phyloP scores from a whole-genome alignment of 2,113 vertebrate genomes.

The Bujurquina vittata region DNA sequence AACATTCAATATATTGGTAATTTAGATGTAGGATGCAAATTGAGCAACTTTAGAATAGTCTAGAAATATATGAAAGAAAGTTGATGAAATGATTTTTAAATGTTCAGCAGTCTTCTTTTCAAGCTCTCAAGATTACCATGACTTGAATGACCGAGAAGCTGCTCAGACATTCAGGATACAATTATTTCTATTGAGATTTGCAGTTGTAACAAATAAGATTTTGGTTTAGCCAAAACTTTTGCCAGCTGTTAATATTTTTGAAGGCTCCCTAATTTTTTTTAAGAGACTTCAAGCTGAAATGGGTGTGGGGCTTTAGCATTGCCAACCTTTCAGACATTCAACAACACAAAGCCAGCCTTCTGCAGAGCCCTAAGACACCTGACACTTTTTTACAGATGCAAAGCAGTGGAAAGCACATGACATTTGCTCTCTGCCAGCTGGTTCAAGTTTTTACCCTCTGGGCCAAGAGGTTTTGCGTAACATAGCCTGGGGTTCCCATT shows the following conservation, averaged over 20 bases:
- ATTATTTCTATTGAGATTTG: not conserved
- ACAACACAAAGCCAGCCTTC: slow-evolving; percentile 35
- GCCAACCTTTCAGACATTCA: not conserved
- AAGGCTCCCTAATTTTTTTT: not conserved
- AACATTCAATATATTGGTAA: not conserved
- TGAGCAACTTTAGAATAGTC: not conserved
- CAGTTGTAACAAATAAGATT: not conserved
- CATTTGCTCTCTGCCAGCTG: slow-evolving; percentile 41
- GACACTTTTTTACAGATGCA: slow-evolving; percentile 63
- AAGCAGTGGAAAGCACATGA: slow-evolving; percentile 29
- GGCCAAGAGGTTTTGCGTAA: slow-evolving; percentile 59
- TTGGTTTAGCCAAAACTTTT: not conserved
- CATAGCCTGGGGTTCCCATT: slow-evolving; percentile 65
- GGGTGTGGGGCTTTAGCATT: no score
- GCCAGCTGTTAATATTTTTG: not conserved
- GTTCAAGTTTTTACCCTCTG: slow-evolving; percentile 44
- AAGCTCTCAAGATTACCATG: not conserved
- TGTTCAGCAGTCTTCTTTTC: not conserved
- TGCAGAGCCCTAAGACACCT: slow-evolving; percentile 35
- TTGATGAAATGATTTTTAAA: not conserved
- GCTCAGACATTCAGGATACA: not conserved
- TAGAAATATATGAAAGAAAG: not conserved
- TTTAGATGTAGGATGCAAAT: not conserved
- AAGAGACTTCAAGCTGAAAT: not conserved
- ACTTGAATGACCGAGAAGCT: not conserved